A percentile compares a stretch with the other conserved stretches of the same genome.
These are phyloP conservation scores for Paralinhomoeus sp. DNA, from an alignment of 2,888 invertebrate genomes.

Conservation along the genomic window DNA sequence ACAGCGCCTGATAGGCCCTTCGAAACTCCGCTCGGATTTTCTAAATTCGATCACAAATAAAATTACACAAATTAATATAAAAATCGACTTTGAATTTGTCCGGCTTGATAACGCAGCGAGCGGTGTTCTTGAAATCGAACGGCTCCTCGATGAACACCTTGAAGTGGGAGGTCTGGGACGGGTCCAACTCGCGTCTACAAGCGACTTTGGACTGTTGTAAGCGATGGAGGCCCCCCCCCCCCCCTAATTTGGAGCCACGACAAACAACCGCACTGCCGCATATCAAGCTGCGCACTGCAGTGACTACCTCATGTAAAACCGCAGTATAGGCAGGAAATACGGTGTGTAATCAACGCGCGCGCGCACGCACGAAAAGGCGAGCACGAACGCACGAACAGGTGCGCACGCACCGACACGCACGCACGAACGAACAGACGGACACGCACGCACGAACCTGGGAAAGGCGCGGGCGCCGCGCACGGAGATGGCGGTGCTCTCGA, in stretches of 20 bases:
- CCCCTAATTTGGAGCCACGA: background rate
- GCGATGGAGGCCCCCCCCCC: background rate
- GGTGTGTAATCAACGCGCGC: no score
- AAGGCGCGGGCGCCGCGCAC: constrained; percentile 8
- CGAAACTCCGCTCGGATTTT: no score
- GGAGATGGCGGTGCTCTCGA: constrained; percentile 12
- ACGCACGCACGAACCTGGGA: constrained; percentile 5
- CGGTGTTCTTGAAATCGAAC: constrained; percentile 18
- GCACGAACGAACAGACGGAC: background rate
- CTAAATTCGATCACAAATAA: no score
- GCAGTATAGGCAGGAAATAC: no score
- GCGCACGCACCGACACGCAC: background rate
- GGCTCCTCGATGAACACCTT: constrained; percentile 20
- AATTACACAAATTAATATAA: background rate
- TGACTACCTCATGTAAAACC: no score
- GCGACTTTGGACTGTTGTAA: background rate
- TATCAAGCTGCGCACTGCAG: no score
- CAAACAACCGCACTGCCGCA: no score
- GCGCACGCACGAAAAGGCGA: no score
- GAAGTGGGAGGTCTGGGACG: background rate
- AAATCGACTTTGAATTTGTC: background rate
- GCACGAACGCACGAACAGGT: no score
- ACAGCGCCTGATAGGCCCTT: no score
- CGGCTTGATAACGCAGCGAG: constrained; percentile 9
- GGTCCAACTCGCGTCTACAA: background rate